Base-by-base conservation (phyloP, 2,797 vertebrate species). In the Myioborus melanocephalus region DNA sequence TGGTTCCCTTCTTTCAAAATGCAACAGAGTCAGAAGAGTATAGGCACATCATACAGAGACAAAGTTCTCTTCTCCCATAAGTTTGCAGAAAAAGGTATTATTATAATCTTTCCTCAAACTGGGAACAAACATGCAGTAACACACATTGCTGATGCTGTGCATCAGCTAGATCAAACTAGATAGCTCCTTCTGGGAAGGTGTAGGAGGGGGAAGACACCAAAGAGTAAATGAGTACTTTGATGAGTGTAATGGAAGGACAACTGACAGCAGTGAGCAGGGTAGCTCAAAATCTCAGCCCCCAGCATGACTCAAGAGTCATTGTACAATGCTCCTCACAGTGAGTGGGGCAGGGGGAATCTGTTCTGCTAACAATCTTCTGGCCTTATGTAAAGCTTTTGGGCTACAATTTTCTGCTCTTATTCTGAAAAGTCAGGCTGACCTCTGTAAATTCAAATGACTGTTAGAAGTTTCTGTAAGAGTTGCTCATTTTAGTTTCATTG, bases 201-300 rank as follows among this genome's bases (percentile, higher is more conserved):
- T 21, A 44, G 77, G 57, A 81, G 28, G 37, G 12, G 37, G 77
- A 86, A 94, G 72, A 81, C 53, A 90, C 73, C 72, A 88, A 76
- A 59, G 61, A 75, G 39, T 81, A 86, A 83, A 86, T 88, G n/a
- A 81, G 28, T 80, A 14, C 50, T 93, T 86, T 85, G 68, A 91
- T 53, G 65, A 91, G 75, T 0, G 2, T 32, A 93, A 93, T 34
- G 44, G 87, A 87, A 95, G 85, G 92, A 89, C 71, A 91, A 80
- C 26, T 83, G 83, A 95, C 60, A 87, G 71, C 71, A 93, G n/a
- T 11, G 35, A 87, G 39, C 9, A 8, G 75, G 71, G 73, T 1
- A 93, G 60, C 52, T 93, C 75, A 87, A 63, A 87, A 76, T 27
- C 60, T 91, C 85, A 94, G 52, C 71, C 90, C 75, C 56, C n/a